Evolutionary conservation across 2,797 vertebrate genomes (phyloP), one percentile per base, ranked within the genome.

Genomic region (Eulemur albifrons): DNA sequence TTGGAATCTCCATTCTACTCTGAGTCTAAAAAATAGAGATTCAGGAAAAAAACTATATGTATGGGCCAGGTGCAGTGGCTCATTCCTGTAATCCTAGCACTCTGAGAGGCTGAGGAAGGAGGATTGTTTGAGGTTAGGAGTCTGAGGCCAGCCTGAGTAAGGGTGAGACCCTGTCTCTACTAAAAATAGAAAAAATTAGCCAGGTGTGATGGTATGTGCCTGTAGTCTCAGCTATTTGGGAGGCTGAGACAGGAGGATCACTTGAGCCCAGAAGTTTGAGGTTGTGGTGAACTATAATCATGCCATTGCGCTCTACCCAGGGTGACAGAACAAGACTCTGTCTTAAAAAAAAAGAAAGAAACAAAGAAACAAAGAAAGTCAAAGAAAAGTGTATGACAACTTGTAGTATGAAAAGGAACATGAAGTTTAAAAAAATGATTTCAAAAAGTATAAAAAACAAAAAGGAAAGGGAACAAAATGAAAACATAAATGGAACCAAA

Each of bases 401-500:
- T 88, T 92, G 12, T 40, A 67, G 43, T 52, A 79, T 57, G 40
- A 80, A 72, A 87, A 3, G 23, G 35, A 65, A 38, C 30, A 80
- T 27, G 57, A 11, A 59, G 12, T 59, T 59, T 25, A 11, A 59
- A 59, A 59, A 57, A 59, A 59, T 12, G 23, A 59, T 10, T 59
- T 59, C 57, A 59, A 59, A 59, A 59, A 59, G 57, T 59, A 59
- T 27, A 11, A 59, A 59, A 59, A 59, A 27, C 11, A 59, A 12
- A 59, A 59, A 59, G 69, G 32, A 80, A 72, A 87, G 4, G 20
- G 35, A 65, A 38, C n/a, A 80, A 86, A 89, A 90, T n/a, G 15
- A 95, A 95, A 83, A 50, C 25, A 45, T 35, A 88, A 76, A 54
- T 1, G 6, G 81, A 61, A 76, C 25, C 7, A 72, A 95, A 73